These are phyloP conservation scores for Dufourea novaeangliae DNA, from an alignment of 1,140 invertebrate species.

Conservation along the genomic window DNA sequence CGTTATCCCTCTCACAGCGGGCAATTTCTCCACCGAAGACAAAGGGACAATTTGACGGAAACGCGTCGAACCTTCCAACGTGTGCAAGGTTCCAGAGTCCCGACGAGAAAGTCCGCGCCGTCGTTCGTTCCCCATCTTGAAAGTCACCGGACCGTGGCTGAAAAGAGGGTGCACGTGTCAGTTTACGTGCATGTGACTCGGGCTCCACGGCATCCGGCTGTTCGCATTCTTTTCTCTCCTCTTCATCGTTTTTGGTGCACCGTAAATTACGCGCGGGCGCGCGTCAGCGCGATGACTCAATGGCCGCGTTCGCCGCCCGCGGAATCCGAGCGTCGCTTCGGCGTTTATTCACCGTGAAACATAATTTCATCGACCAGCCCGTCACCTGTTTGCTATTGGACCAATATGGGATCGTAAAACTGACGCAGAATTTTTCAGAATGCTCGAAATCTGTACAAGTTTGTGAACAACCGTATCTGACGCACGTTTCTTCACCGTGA, in stretches of 20 bases:
- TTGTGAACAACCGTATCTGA: too few species aligned
- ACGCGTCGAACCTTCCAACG: background rate
- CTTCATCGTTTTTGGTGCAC: conserved; percentile 64
- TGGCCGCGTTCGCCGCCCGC: conserved; percentile 7
- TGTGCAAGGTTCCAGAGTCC: background rate
- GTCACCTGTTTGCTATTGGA: too few species aligned
- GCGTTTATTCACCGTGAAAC: too few species aligned
- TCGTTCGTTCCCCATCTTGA: conserved; percentile 40
- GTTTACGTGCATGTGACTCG: conserved; percentile 71
- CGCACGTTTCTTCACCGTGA: too few species aligned
- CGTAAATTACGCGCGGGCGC: conserved; percentile 65
- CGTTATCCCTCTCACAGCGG: background rate
- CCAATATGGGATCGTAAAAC: too few species aligned
- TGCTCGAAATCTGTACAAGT: too few species aligned
- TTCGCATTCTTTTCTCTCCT: conserved; percentile 72
- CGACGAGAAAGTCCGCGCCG: conserved; percentile 35
- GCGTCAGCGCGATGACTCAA: conserved; percentile 67
- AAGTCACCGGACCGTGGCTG: conserved; percentile 67
- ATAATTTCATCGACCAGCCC: too few species aligned
- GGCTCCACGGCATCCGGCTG: conserved; percentile 70
- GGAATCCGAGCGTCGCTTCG: too few species aligned
- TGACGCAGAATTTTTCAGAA: too few species aligned
- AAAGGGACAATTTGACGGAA: conserved; percentile 14
- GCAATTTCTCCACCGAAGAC: background rate
- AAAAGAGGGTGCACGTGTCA: conserved; percentile 61